These are phyloP conservation scores for Drosophila rufa DNA, from an alignment of 1,140 invertebrate genomes.

Conservation along the genomic window DNA sequence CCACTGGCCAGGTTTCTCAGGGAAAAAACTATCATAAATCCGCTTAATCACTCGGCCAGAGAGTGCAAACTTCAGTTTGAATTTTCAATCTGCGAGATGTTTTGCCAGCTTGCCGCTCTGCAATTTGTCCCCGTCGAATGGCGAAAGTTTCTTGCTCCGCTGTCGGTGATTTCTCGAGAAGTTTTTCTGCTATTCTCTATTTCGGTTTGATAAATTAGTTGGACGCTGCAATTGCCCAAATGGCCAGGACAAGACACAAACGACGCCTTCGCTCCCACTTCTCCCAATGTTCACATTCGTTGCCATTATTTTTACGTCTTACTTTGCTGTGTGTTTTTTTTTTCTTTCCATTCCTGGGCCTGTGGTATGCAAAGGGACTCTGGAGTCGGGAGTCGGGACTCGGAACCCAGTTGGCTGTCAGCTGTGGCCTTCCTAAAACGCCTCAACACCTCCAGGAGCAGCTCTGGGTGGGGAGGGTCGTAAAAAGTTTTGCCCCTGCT, in stretches of 20 bases:
- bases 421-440: conserved; percentile 34
- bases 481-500: conserved; percentile 55
- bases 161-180: background rate
- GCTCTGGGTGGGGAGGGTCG: conserved; percentile 8
- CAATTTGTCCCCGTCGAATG: conserved; percentile 35
- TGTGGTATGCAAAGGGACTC: conserved; percentile 26
- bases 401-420: conserved; percentile 7
- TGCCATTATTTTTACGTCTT: conserved; percentile 4
- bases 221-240: conserved; percentile 45
- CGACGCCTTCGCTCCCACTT: conserved; percentile 2
- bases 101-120: conserved; percentile 15
- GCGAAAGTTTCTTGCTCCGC: conserved; percentile 28
- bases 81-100: conserved; percentile 9
- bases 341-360: background rate
- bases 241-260: conserved; percentile 42
- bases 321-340: background rate
- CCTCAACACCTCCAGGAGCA: conserved; percentile 34
- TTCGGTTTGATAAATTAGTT: conserved; percentile 59
- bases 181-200: conserved; percentile 20
- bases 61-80: conserved; percentile 4
- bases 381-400: background rate
- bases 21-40: conserved; percentile 12
- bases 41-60: conserved; percentile 9
- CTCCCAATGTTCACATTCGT: background rate
- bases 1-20: background rate